phyloP scores from a whole-genome alignment of 2,888 invertebrate genomes.

The Thysanoteuthis rhombus region DNA sequence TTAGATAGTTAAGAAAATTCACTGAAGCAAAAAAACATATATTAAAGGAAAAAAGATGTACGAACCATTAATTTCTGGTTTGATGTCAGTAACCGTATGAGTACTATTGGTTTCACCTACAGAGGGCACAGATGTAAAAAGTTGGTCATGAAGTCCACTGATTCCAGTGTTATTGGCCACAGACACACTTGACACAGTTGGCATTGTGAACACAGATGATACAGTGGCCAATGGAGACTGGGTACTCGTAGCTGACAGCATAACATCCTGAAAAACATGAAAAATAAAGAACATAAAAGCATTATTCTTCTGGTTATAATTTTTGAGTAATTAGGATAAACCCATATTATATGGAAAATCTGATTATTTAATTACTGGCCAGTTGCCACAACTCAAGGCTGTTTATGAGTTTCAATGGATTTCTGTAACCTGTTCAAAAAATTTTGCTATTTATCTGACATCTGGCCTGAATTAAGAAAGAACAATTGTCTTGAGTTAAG shows the following conservation, averaged over 20 bases:
- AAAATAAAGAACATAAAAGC: not conserved
- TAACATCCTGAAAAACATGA: conserved; percentile 63
- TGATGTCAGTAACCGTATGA: conserved; percentile 44
- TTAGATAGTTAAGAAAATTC: not conserved
- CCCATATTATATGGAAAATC: too few species aligned
- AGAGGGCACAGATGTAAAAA: conserved; percentile 61
- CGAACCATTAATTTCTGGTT: conserved; percentile 53
- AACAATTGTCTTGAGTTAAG: not conserved
- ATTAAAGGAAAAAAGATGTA: not conserved
- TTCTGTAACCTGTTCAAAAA: too few species aligned
- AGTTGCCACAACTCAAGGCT: too few species aligned
- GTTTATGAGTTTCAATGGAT: too few species aligned
- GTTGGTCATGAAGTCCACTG: conserved; percentile 58
- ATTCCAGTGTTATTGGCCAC: conserved; percentile 54
- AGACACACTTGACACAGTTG: conserved; percentile 56
- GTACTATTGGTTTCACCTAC: conserved; percentile 51
- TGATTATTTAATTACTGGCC: too few species aligned
- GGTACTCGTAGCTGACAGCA: conserved; percentile 66
- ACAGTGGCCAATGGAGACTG: conserved; percentile 66
- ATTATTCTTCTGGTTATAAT: not conserved
- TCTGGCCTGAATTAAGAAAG: not conserved
- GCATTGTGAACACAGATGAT: conserved; percentile 62
- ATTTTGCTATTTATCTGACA: not conserved
- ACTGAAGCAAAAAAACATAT: not conserved
- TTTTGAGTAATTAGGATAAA: too few species aligned